A percentile compares a stretch with the other conserved stretches of the same genome.
phyloP scores from a whole-genome alignment of 2,888 invertebrate genomes.

The Mesorhabditis sp. region DNA sequence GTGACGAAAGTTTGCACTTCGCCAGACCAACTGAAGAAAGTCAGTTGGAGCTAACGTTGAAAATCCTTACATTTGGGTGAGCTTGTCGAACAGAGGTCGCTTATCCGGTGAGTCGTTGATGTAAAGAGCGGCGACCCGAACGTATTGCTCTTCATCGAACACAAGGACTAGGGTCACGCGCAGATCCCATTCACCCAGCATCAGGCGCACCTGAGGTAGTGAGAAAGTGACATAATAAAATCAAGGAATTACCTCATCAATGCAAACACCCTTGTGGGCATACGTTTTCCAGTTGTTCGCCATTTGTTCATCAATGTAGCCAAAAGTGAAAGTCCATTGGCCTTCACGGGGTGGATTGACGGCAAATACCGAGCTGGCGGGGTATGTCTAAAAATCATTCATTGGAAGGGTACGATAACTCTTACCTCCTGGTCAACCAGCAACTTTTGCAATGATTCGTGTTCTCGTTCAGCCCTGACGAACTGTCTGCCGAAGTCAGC shows the following conservation, averaged over 20 bases:
- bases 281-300: conserved; percentile 15
- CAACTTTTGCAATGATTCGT: conserved; percentile 11
- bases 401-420: not conserved
- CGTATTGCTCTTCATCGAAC: conserved; percentile 11
- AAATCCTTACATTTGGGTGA: not conserved
- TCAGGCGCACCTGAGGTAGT: conserved; percentile 18
- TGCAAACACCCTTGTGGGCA: conserved; percentile 8
- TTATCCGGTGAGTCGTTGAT: not conserved
- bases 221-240: not conserved
- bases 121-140: not conserved
- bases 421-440: conserved; percentile 9
- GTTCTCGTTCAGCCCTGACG: conserved; percentile 14
- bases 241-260: conserved; percentile 19
- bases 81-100: not conserved
- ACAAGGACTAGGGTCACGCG: conserved; percentile 11
- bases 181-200: conserved; percentile 16
- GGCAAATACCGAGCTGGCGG: conserved; percentile 11
- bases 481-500: conserved; percentile 9
- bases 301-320: conserved; percentile 19
- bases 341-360: conserved; percentile 7
- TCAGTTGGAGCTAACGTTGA: not conserved
- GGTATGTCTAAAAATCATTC: conserved; percentile 2
- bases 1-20: conserved; percentile 17
- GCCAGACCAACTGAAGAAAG: not conserved
- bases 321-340: conserved; percentile 7